phyloP scores from a whole-genome alignment of 1,140 invertebrate genomes.

The Drosophila pectinifera region DNA sequence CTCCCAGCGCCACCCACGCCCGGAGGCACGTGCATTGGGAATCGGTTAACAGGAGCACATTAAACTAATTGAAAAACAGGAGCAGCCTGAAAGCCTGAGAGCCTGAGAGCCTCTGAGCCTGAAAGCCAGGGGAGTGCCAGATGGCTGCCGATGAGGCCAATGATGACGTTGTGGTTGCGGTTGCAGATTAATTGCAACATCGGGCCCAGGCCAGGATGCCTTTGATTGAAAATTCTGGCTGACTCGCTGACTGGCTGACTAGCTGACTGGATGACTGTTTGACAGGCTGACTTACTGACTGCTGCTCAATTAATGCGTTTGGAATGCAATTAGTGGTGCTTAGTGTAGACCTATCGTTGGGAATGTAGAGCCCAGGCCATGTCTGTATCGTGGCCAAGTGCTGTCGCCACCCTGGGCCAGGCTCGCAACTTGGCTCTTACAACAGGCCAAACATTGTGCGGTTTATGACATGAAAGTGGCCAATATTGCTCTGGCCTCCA shows the following conservation, averaged over 20 bases:
- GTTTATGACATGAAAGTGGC: constrained; percentile 27
- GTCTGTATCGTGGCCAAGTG: constrained; percentile 15
- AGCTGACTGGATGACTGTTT: not conserved
- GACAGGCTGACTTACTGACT: too few species aligned
- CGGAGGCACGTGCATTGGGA: constrained; percentile 38
- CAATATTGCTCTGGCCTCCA: not conserved
- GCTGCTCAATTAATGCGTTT: constrained; percentile 46
- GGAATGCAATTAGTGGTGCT: constrained; percentile 45
- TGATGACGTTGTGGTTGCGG: constrained; percentile 45
- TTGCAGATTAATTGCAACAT: constrained; percentile 51
- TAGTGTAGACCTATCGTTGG: constrained; percentile 11
- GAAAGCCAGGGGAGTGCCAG: not conserved
- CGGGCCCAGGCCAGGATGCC: not conserved
- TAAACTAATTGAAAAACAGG: constrained; percentile 58
- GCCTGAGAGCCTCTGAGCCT: not conserved
- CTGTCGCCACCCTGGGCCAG: constrained; percentile 11
- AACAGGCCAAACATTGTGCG: constrained; percentile 24
- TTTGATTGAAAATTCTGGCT: constrained; percentile 38
- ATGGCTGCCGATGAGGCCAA: constrained; percentile 5
- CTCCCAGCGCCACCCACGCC: not conserved
- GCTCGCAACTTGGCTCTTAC: constrained; percentile 10
- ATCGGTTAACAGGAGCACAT: constrained; percentile 44
- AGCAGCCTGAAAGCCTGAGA: not conserved
- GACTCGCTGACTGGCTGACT: not conserved
- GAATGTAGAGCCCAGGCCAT: not conserved